These are phyloP conservation scores for Callimorpha dominula DNA, from an alignment of 2,888 invertebrate species.

Conservation along the genomic window DNA sequence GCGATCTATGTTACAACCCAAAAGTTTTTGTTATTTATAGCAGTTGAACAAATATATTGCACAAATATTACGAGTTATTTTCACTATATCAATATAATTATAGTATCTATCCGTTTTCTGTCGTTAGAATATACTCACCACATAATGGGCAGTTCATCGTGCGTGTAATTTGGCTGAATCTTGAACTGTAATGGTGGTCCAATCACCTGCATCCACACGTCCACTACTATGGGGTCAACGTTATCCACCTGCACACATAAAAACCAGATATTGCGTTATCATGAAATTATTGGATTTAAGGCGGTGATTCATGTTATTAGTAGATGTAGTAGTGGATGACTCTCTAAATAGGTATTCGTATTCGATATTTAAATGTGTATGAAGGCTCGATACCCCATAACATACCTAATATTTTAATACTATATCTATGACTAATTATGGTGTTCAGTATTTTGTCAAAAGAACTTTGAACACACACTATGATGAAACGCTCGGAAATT, in stretches of 20 bases:
- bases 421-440: background rate
- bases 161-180: slow-evolving; percentile 38
- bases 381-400: background rate
- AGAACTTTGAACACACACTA: background rate
- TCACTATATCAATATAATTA: too few species aligned
- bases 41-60: too few species aligned
- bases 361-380: too few species aligned
- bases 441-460: background rate
- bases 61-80: too few species aligned
- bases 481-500: too few species aligned
- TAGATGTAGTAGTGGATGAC: too few species aligned
- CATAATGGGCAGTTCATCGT: slow-evolving; percentile 3
- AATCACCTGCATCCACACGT: slow-evolving; percentile 71
- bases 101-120: background rate
- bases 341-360: too few species aligned
- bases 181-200: slow-evolving; percentile 67
- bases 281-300: background rate
- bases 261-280: background rate
- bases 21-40: too few species aligned
- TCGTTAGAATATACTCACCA: slow-evolving; percentile 7
- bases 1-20: too few species aligned
- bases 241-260: slow-evolving; percentile 49
- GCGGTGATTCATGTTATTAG: background rate
- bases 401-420: too few species aligned
- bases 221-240: slow-evolving; percentile 68